phyloP scores from a whole-genome alignment of 1,140 invertebrate species.

The Asobara japonica region DNA sequence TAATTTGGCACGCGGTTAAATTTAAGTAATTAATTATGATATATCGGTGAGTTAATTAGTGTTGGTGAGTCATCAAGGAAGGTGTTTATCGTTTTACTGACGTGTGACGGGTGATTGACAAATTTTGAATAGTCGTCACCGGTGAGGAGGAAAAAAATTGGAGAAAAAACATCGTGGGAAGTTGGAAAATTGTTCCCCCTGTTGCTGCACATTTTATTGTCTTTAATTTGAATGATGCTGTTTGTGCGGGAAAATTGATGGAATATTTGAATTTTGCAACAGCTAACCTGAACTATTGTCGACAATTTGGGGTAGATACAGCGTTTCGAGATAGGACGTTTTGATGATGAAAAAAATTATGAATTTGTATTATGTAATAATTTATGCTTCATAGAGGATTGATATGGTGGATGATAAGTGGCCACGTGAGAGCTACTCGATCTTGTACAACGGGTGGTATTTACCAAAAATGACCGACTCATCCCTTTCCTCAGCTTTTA shows the following conservation, averaged over 20 bases:
- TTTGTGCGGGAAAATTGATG: neutral
- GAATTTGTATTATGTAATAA: slow-evolving; percentile 14
- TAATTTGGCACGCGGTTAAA: neutral
- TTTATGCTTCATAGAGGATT: slow-evolving; percentile 31
- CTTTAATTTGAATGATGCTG: neutral
- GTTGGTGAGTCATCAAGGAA: neutral
- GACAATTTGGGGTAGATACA: too few relatives aligned
- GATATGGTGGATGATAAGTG: slow-evolving; percentile 53
- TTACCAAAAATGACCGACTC: slow-evolving; percentile 54
- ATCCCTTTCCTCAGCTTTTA: slow-evolving; percentile 46
- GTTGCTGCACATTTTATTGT: too few relatives aligned
- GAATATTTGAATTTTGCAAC: neutral
- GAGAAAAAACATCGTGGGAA: neutral
- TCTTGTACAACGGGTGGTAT: slow-evolving; percentile 44
- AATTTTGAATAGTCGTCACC: neutral
- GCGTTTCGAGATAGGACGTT: neutral
- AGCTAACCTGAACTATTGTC: too few relatives aligned
- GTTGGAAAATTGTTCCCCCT: too few relatives aligned
- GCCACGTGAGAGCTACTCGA: slow-evolving; percentile 43
- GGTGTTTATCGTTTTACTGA: neutral
- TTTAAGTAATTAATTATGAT: slow-evolving; percentile 1
- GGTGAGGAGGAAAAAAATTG: neutral
- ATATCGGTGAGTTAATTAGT: neutral
- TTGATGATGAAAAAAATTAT: neutral
- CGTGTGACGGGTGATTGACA: neutral